Evolutionary conservation across 2,797 vertebrate species (phyloP), one percentile per base, ranked within the genome.

Genomic region (Diplodus puntazzo): DNA sequence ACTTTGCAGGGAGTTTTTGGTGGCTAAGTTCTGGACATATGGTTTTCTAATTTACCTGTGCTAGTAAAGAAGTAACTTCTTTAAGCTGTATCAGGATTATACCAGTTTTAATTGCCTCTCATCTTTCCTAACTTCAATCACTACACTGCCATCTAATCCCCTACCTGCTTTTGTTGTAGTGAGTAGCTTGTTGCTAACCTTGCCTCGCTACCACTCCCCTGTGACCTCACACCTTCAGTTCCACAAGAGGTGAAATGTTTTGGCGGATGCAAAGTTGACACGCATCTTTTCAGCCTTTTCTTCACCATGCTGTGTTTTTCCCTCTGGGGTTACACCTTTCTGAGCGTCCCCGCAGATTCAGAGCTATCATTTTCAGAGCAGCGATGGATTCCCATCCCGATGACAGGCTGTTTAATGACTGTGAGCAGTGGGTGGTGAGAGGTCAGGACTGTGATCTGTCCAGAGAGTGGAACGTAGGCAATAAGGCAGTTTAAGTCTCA

Each of bases 371-470:
- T 81, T 75, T 70, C 50, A 55, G 23, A 30, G 76, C 39, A 20
- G 58, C 13, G 5, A 60, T 81, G 34, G 74, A 78, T 75, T 78
- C 45, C 63, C 54, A 27, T 80, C 61, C 49, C 16, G 83, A 85
- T 79, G 87, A 91, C 87, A 77, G 78, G 80, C 78, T 82, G 82
- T 87, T 85, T 87, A 91, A 88, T 90, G 72, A 80, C 46, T 86
- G 65, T 69, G 62, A 88, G 86, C 73, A 71, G 80, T 83, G 60
- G 80, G 83, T 63, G 71, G 81, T 75, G 70, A 71, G 77, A 89
- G 89, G 88, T 90, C 86, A 88, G 84, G 83, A 82, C 85, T 43
- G 39, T 81, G 75, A 89, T 82, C 82, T 74, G 81, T 84, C 80
- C 82, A 50, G 30, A 70, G 70, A 78, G 60, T 64, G 64, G 64